Base-by-base conservation (phyloP, 2,797 vertebrate genomes). In the Tauraco hartlaubi region DNA sequence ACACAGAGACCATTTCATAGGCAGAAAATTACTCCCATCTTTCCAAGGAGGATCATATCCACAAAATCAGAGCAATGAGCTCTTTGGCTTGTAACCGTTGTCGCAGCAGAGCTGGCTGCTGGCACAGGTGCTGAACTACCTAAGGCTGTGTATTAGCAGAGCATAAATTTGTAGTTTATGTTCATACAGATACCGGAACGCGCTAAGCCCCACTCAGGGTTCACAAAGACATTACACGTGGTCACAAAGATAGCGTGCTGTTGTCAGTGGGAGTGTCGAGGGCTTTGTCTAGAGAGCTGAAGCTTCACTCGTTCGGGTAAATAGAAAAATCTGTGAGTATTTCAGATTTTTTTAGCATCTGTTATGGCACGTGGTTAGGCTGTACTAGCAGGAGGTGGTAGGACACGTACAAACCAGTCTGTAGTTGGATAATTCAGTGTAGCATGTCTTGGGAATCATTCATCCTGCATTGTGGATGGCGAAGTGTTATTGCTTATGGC, bases 281-380 rank as follows among this genome's bases (percentile, higher is more conserved):
- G 73, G 49, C 85, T 94, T 83, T 48, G 64, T 80, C 89, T 88
- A 13, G 73, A 66, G 91, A 94, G 79, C 63, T 56, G 78, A 52
- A 66, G 78, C 58, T 86, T 86, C 17, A 0, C 66, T 87, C 90
- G 59, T 88, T 88, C 88, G 88, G 41, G 69, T 92, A 94, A 93
- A 92, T 19, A 78, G 77, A 63, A 68, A 74, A 81, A 76, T 92
- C 84, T 88, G 73, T 76, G 77, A 93, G 71, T 74, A n/a, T 88
- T 90, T 90, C 31, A 31, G 4, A 16, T 37, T 15, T 43, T 69
- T 87, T 74, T 67, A 69, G 56, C 73, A 88, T 78, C 88, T 90
- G 69, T 35, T 93, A 3, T 6, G 63, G 76, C 94, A 59, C 20
- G 64, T 90, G 91, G 82, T 77, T 64, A 35, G 94, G 61, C 91